These are phyloP conservation scores for Delphinus delphis DNA, from an alignment of 2,113 vertebrate species.

Conservation along the genomic window DNA sequence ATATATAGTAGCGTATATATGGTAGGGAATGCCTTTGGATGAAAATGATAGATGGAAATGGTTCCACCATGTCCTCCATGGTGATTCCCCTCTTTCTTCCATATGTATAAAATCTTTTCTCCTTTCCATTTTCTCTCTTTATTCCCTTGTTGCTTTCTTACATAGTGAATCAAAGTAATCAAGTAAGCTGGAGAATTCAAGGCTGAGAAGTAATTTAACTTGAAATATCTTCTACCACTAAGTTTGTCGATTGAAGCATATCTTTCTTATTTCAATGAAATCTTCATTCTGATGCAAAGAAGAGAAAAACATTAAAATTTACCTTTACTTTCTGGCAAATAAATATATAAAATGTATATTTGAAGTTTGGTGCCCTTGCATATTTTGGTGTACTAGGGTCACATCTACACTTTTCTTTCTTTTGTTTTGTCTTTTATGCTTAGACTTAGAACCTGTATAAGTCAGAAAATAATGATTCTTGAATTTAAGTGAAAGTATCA, in stretches of 20 bases:
- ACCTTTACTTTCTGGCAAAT: not conserved
- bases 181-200: not conserved
- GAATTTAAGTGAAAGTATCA: not conserved
- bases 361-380: not conserved
- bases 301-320: not conserved
- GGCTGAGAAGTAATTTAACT: not conserved
- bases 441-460: not conserved
- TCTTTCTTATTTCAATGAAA: not conserved
- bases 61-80: not conserved
- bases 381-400: not conserved
- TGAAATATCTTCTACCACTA: not conserved
- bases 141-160: not conserved
- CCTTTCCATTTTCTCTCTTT: not conserved
- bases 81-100: not conserved
- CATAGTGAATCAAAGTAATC: not conserved
- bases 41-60: not conserved
- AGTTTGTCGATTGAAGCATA: not conserved
- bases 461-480: not conserved
- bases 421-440: not conserved
- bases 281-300: not conserved
- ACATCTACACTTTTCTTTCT: not conserved
- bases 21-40: not conserved
- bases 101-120: not conserved
- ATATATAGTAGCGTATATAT: not conserved
- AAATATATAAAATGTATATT: not conserved